phyloP scores from a whole-genome alignment of 2,797 vertebrate species.

The Sparus aurata region DNA sequence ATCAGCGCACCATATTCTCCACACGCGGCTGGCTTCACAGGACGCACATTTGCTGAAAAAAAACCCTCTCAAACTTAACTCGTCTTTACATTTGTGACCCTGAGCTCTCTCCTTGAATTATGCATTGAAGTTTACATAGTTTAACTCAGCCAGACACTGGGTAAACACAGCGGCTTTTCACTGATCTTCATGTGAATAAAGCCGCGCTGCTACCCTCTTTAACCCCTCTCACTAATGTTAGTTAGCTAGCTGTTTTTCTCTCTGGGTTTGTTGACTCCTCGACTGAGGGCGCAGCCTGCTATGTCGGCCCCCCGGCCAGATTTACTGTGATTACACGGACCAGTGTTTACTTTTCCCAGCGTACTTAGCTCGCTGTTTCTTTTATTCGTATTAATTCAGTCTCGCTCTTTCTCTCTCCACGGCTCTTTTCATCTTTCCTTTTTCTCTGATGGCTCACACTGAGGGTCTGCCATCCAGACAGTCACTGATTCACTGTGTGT shows the following conservation, averaged over 20 bases:
- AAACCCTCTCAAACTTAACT: slow-evolving; percentile 27
- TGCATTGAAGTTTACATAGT: slow-evolving; percentile 53
- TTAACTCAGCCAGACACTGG: slow-evolving; percentile 70
- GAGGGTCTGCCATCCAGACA: slow-evolving; percentile 22
- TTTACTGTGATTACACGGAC: slow-evolving; percentile 74
- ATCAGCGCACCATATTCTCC: background rate
- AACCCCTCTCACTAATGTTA: slow-evolving; percentile 68
- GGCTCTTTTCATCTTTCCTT: slow-evolving; percentile 36
- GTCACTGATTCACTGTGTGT: slow-evolving; percentile 21
- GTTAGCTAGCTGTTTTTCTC: slow-evolving; percentile 61
- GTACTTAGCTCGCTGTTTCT: slow-evolving; percentile 72
- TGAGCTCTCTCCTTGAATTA: slow-evolving; percentile 49
- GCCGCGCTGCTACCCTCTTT: slow-evolving; percentile 59
- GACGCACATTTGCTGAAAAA: slow-evolving; percentile 1
- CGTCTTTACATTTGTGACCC: slow-evolving; percentile 43
- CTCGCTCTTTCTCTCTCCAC: slow-evolving; percentile 44
- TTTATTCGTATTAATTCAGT: slow-evolving; percentile 77
- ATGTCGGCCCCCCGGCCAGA: slow-evolving; percentile 59
- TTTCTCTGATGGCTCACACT: slow-evolving; percentile 21
- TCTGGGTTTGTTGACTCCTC: slow-evolving; percentile 81
- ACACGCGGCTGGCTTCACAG: slow-evolving; percentile 21
- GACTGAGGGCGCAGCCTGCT: slow-evolving; percentile 60
- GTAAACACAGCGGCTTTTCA: slow-evolving; percentile 69
- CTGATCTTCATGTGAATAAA: slow-evolving; percentile 77
- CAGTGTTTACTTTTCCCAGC: slow-evolving; percentile 88